A percentile compares a stretch with the other conserved stretches of the same genome.
phyloP scores from a whole-genome alignment of 2,797 vertebrate species.

The Sciaenops ocellatus region DNA sequence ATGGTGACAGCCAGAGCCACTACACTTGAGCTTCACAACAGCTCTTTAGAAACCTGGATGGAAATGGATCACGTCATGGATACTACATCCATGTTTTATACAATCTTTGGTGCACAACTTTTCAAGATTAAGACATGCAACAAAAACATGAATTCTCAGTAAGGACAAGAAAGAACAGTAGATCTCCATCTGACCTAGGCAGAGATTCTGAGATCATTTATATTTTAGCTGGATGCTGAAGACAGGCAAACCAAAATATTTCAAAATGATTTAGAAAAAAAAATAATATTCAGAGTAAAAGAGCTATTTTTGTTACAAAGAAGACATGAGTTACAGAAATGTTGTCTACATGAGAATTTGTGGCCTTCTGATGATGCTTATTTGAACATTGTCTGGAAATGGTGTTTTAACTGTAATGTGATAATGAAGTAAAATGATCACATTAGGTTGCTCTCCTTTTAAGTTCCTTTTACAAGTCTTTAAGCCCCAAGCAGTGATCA shows the following conservation, averaged over 20 bases:
- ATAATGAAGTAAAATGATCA: slow-evolving; percentile 19
- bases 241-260: background rate
- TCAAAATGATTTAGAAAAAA: background rate
- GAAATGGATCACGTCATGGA: too few species aligned
- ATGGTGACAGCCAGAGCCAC: too few species aligned
- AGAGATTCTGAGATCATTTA: slow-evolving; percentile 10
- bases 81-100: too few species aligned
- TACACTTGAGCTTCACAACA: too few species aligned
- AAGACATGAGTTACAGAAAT: slow-evolving; percentile 46
- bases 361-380: slow-evolving; percentile 7
- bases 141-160: slow-evolving; percentile 20
- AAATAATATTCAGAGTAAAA: background rate
- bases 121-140: slow-evolving; percentile 29
- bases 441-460: slow-evolving; percentile 5
- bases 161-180: slow-evolving; percentile 13
- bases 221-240: slow-evolving; percentile 4
- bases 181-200: slow-evolving; percentile 9
- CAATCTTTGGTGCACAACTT: background rate
- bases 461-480: slow-evolving; percentile 33
- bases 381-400: slow-evolving; percentile 22
- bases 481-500: slow-evolving; percentile 39
- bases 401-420: slow-evolving; percentile 17
- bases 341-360: slow-evolving; percentile 2
- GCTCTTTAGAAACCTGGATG: too few species aligned
- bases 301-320: slow-evolving; percentile 4